Evolutionary conservation across 2,888 invertebrate genomes (phyloP), one percentile per base, ranked within the genome.

Genomic region (Spisula solida): DNA sequence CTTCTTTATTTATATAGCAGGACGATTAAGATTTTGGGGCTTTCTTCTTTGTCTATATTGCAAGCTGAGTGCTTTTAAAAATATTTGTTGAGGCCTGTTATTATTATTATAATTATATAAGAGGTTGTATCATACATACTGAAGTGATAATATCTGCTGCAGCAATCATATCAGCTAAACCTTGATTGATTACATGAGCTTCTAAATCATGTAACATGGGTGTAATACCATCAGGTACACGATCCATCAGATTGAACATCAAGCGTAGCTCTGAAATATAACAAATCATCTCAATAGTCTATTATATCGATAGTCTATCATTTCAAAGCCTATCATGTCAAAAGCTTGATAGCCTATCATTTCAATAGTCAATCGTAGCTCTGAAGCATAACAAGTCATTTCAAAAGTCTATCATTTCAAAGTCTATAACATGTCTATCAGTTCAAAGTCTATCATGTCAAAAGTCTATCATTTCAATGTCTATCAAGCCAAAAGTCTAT

Each of bases 111-210:
- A 5, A 41, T 8, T 41, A 41, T 8, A 41, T 41, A 51, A 51
- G 16, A 51, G 51, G 51, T 16, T 47, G 16, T 41, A 41, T 48
- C 4, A 34, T 41, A 94, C 95, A 93, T 93, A 97, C 97, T 94
- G 97, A 98, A 31, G 99, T 99, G 87, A 99, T 99, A 82, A 98
- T 98, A 96, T 99, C 99, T 4, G 99, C 99, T 55, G 99, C 98
- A 20, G 98, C 98, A 86, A 99, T 98, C 99, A 99, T 99, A 96
- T 99, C 99, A 1, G 99, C 98, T 81, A 99, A 97, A 10, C 99
- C 99, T 25, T 99, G 99, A 90, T 98, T 98, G 4, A 98, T 98
- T 95, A 99, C 99, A 96, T 99, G 99, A 86, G 98, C 98, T 97
- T 99, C 99, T 87, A 99, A 97, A 96, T 99, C 98, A 51, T 98